Base-by-base conservation (phyloP, 2,888 invertebrate genomes). In the Lithophane ornitopus region DNA sequence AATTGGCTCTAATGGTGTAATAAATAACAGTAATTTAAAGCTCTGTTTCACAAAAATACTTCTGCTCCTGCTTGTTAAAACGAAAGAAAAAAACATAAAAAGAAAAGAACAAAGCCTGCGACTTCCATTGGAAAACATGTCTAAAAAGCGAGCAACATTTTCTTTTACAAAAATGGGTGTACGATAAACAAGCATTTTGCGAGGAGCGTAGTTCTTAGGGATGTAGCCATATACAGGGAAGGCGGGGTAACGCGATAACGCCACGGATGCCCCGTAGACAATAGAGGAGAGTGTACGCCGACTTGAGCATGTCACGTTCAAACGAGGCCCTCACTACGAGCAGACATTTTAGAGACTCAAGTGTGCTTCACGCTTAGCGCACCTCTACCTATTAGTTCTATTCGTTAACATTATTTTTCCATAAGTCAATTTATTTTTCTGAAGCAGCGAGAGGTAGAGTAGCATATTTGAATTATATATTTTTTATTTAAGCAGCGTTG, bases 241-340 rank as follows among this genome's bases (percentile, higher is more conserved):
- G 88, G 82, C 63, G 77, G 84, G 88, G 90, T 90, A 91, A 92
- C 85, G 84, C 80, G 92, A 91, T 92, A 92, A 92, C 86, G 79
- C 88, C 87, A 87, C 88, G 90, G 88, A 88, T 88, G 89, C 87
- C 82, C 83, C 74, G 86, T 85, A 91, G 90, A 93, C 92, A 92
- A 92, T 90, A 85, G 88, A 81, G 79, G 74, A 73, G 87, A 89
- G 85, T 81, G 80, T 84, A 81, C 87, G 79, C 73, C 75, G 86
- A 81, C 86, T 84, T 82, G 81, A 82, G 41, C 81, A 85, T 79
- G 89, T 81, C 84, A 80, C 88, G 88, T 87, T 84, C 84, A 84
- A 84, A 79, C 80, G 79, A 76, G 75, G 68, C 75, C 76, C 80
- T 79, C 62, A 61, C 59, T 63, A 61, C 56, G 56, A 74, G 74